phyloP scores from a whole-genome alignment of 2,888 invertebrate genomes.

The Bellardia bayeri region DNA sequence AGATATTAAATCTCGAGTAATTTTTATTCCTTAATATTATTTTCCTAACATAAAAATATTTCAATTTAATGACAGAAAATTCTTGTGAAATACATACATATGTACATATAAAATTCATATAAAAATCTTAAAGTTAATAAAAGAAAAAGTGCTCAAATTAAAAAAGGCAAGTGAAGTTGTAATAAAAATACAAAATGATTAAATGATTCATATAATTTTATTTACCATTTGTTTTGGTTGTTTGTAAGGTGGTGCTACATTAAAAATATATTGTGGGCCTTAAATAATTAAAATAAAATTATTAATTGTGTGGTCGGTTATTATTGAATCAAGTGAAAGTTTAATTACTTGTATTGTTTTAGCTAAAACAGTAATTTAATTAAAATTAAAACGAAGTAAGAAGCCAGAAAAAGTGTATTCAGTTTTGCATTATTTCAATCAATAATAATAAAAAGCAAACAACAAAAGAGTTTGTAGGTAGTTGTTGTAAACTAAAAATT shows the following conservation, averaged over 20 bases:
- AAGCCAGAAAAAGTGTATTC: not conserved
- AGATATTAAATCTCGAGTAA: conserved; percentile 2
- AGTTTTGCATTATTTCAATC: conserved; percentile 31
- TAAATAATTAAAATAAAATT: not conserved
- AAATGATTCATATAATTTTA: conserved; percentile 32
- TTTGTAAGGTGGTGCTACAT: not conserved
- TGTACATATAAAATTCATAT: not conserved
- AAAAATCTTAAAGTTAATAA: conserved; percentile 13
- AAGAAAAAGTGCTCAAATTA: conserved; percentile 2
- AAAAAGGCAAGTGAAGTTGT: conserved; percentile 46
- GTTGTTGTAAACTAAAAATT: conserved; percentile 18
- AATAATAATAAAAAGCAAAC: conserved; percentile 24
- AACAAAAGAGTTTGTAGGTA: conserved; percentile 14
- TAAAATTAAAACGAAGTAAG: conserved; percentile 15
- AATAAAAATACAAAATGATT: not conserved
- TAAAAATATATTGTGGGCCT: not conserved
- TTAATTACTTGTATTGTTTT: conserved; percentile 16
- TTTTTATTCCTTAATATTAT: conserved; percentile 3
- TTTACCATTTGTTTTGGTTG: not conserved
- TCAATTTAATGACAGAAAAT: conserved; percentile 27
- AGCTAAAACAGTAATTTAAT: conserved; percentile 5
- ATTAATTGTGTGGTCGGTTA: not conserved
- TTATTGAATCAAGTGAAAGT: conserved; percentile 41
- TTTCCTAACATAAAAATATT: not conserved
- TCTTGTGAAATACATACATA: conserved; percentile 11